phyloP scores from a whole-genome alignment of 2,113 vertebrate genomes.

The Callipepla californica region DNA sequence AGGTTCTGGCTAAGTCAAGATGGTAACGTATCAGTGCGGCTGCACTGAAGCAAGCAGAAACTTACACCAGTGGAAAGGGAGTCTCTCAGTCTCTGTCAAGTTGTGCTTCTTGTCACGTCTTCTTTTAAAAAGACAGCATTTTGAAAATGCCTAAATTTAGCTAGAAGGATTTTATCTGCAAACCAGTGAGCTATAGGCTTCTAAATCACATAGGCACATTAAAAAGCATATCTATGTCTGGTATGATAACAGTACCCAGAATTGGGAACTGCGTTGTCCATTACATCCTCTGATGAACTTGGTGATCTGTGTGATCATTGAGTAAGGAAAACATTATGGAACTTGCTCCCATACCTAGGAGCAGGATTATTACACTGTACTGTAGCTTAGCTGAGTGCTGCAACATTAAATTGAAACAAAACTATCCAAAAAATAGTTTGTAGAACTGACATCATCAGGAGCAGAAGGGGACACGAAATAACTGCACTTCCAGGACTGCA shows the following conservation, averaged over 20 bases:
- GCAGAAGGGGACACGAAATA: background rate
- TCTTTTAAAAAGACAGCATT: background rate
- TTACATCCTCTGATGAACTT: background rate
- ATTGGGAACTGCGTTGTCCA: background rate
- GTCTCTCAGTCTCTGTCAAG: background rate
- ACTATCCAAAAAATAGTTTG: background rate
- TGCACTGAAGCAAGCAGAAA: accelerated
- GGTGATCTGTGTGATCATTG: background rate
- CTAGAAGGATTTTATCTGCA: background rate
- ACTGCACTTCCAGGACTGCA: background rate
- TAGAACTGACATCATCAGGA: background rate
- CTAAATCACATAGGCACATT: background rate
- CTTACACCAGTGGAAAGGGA: background rate
- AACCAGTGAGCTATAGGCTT: background rate
- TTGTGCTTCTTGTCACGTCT: background rate
- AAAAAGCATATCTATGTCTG: background rate
- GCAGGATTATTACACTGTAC: background rate
- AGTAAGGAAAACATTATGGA: background rate
- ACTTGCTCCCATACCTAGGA: background rate
- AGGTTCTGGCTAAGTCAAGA: background rate
- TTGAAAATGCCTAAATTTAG: background rate
- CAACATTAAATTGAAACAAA: background rate
- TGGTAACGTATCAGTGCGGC: too few relatives aligned
- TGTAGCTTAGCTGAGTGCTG: background rate
- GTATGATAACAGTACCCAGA: background rate